Conservation (phyloP, 2,888 invertebrate species). For the Plebejus argus region DNA sequence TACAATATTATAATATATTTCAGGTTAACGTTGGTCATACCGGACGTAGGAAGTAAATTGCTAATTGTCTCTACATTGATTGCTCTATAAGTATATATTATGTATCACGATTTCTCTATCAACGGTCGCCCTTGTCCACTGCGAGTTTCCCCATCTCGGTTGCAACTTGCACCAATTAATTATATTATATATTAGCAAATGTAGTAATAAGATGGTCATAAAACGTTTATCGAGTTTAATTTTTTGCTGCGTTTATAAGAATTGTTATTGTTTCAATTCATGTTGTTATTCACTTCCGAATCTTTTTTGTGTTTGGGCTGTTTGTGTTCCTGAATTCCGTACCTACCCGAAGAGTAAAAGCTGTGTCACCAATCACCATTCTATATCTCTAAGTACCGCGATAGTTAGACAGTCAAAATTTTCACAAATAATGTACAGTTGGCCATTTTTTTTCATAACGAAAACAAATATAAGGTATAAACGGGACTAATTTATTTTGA, state of each 20-base stretch:
- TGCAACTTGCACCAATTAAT: neutral
- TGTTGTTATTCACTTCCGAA: neutral
- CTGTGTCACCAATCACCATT: no score
- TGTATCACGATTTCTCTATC: slow-evolving; percentile 17
- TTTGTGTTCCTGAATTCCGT: no score
- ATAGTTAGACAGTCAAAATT: no score
- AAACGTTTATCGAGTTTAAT: neutral
- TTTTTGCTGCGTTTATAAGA: neutral
- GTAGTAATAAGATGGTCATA: neutral
- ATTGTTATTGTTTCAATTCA: neutral
- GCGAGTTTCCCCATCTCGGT: slow-evolving; percentile 13
- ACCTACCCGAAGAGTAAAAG: no score
- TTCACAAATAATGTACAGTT: no score
- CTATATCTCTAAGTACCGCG: no score
- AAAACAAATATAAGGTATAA: no score
- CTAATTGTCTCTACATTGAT: slow-evolving; percentile 22
- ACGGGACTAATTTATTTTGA: no score
- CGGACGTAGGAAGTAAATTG: slow-evolving; percentile 18
- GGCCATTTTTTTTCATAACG: no score
- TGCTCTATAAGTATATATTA: neutral
- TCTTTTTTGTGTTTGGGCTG: neutral
- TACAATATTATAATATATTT: neutral
- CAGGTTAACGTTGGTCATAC: neutral
- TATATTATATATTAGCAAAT: slow-evolving; percentile 5
- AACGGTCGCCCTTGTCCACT: slow-evolving; percentile 14